phyloP scores from a whole-genome alignment of 2,797 vertebrate species.

The Phaenicophaeus curvirostris region DNA sequence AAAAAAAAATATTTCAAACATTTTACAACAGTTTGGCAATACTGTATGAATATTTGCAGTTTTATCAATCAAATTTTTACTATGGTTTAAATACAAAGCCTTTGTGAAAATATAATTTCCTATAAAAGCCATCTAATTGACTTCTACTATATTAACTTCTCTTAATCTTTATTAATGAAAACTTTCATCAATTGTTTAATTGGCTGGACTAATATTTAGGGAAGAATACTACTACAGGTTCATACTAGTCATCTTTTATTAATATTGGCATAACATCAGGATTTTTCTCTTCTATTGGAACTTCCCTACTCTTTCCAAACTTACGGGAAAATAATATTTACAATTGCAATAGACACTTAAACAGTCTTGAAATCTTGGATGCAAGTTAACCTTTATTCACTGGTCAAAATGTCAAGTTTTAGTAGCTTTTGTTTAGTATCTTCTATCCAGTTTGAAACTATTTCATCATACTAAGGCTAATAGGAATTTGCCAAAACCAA shows the following conservation, averaged over 20 bases:
- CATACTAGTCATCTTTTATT: not conserved
- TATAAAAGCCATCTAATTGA: not conserved
- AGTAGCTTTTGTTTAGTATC: constrained; percentile 30
- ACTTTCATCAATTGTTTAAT: not conserved
- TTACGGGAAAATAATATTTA: constrained; percentile 21
- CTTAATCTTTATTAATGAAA: not conserved
- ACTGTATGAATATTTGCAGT: not conserved
- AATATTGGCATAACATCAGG: not conserved
- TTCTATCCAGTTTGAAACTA: constrained; percentile 48
- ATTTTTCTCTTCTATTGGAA: constrained; percentile 1
- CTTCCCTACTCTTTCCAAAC: not conserved
- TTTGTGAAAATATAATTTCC: not conserved
- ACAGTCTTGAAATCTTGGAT: not conserved
- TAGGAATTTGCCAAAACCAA: constrained; percentile 1
- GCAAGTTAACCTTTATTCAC: constrained; percentile 25
- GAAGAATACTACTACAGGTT: not conserved
- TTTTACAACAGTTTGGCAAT: not conserved
- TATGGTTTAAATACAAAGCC: not conserved
- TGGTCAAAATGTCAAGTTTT: constrained; percentile 54
- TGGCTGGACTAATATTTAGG: not conserved
- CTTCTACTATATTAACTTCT: not conserved
- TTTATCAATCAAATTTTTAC: not conserved
- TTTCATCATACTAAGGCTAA: constrained; percentile 12
- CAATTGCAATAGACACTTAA: constrained; percentile 9
- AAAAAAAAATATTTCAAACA: not conserved